These are phyloP conservation scores for Oligia strigilis DNA, from an alignment of 2,888 invertebrate species.

Conservation along the genomic window DNA sequence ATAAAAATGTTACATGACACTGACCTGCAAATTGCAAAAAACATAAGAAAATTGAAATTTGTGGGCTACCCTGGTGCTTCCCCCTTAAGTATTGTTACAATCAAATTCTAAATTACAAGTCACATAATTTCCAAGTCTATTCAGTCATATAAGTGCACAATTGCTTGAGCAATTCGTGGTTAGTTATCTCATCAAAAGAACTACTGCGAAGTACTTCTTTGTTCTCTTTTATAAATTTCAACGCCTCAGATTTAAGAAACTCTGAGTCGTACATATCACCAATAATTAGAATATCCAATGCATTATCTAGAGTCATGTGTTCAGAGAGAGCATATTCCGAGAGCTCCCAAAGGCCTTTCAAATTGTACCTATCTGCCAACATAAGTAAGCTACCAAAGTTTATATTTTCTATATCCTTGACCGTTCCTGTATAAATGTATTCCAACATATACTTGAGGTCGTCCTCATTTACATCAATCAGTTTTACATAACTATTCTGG, in stretches of 20 bases:
- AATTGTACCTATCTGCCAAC: constrained; percentile 83
- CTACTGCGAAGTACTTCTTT: constrained; percentile 72
- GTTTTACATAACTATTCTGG: constrained; percentile 81
- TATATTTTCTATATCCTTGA: constrained; percentile 77
- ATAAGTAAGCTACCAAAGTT: constrained; percentile 81
- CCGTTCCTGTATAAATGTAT: constrained; percentile 84
- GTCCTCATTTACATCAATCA: constrained; percentile 81
- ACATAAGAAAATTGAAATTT: too few species aligned
- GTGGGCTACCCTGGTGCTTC: too few species aligned
- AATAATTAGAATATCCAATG: constrained; percentile 79
- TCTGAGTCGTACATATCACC: constrained; percentile 83
- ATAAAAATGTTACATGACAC: too few species aligned
- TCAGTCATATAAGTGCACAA: constrained; percentile 78
- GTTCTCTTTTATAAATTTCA: constrained; percentile 84
- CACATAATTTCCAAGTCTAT: constrained; percentile 35
- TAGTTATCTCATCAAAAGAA: constrained; percentile 80
- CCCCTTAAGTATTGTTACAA: neutral
- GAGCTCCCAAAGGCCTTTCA: constrained; percentile 79
- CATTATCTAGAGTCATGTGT: constrained; percentile 79
- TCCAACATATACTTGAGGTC: constrained; percentile 81
- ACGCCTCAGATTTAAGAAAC: constrained; percentile 75
- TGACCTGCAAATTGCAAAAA: too few species aligned
- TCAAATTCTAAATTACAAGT: constrained; percentile 20
- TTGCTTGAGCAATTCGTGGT: constrained; percentile 78
- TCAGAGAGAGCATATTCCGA: constrained; percentile 77